These are phyloP conservation scores for Coregonus suidteri DNA, from an alignment of 2,797 vertebrate species.

Conservation along the genomic window DNA sequence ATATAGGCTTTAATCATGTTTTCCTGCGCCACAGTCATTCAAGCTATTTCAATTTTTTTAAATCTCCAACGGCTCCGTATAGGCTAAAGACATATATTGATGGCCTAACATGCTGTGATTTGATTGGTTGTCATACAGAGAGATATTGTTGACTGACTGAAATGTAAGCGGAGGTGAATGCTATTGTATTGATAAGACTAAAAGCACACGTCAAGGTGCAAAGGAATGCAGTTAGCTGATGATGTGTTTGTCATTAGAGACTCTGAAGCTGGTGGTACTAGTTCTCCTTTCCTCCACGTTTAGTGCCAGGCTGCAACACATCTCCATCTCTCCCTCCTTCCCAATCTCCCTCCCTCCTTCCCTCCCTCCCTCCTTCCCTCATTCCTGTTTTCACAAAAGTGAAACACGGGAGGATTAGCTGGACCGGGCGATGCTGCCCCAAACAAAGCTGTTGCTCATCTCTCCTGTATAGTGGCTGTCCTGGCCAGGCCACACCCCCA, in stretches of 20 bases:
- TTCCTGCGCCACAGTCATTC: conserved; percentile 43
- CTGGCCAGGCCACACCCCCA: not conserved
- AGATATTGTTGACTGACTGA: not conserved
- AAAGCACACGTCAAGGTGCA: not conserved
- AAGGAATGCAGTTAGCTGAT: not conserved
- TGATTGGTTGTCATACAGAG: not conserved
- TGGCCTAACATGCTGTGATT: not conserved
- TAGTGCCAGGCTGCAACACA: not conserved
- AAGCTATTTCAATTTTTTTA: conserved; percentile 12
- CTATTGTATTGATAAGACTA: not conserved
- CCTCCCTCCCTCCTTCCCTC: not conserved
- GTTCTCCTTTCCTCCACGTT: not conserved
- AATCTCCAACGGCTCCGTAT: not conserved
- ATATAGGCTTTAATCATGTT: conserved; percentile 74
- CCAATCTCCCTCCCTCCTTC: not conserved
- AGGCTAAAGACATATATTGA: not conserved
- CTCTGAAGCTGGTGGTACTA: not conserved
- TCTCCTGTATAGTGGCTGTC: not conserved
- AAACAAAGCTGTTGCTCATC: conserved; percentile 20
- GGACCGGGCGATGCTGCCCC: not conserved
- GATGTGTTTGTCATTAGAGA: not conserved
- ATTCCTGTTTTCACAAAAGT: not conserved
- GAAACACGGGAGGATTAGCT: not conserved
- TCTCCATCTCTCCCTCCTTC: not conserved
- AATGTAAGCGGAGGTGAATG: not conserved